Evolutionary conservation across 2,113 vertebrate genomes (phyloP).

Genomic region (Abramis brama): DNA sequence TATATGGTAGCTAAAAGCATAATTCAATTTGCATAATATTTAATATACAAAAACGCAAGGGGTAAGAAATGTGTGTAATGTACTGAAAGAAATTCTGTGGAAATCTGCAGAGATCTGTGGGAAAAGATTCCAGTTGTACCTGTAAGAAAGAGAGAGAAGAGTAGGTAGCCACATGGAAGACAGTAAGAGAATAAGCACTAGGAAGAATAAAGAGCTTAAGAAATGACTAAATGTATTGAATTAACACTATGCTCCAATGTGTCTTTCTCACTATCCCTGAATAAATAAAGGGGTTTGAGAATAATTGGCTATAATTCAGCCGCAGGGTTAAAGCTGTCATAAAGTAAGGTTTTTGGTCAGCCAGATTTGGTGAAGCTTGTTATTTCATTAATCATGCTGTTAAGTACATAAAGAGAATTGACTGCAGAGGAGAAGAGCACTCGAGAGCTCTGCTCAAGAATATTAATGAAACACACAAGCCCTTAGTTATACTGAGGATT

Average conservation of each 20-base stretch:
- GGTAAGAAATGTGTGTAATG: neutral
- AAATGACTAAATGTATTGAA: neutral
- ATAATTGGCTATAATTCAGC: constrained; percentile 21
- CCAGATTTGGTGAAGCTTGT: neutral
- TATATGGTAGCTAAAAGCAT: neutral
- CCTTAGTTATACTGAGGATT: neutral
- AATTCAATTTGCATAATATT: neutral
- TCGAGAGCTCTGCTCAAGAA: constrained; percentile 29
- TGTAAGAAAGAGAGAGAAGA: neutral
- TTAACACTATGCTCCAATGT: neutral
- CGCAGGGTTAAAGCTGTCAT: neutral
- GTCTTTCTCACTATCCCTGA: neutral
- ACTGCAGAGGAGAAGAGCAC: constrained; percentile 19
- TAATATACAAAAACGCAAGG: neutral
- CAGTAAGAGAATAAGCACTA: neutral
- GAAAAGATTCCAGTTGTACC: neutral
- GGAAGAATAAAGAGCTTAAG: neutral
- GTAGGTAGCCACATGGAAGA: neutral
- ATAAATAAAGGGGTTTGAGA: neutral
- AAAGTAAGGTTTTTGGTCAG: neutral
- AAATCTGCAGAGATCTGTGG: neutral
- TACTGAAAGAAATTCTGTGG: neutral
- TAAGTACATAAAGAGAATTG: constrained; percentile 36
- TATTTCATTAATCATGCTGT: constrained; percentile 46
- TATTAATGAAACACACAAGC: constrained; percentile 17